Evolutionary conservation across 2,113 vertebrate species (phyloP).

Genomic region (Pica pica): DNA sequence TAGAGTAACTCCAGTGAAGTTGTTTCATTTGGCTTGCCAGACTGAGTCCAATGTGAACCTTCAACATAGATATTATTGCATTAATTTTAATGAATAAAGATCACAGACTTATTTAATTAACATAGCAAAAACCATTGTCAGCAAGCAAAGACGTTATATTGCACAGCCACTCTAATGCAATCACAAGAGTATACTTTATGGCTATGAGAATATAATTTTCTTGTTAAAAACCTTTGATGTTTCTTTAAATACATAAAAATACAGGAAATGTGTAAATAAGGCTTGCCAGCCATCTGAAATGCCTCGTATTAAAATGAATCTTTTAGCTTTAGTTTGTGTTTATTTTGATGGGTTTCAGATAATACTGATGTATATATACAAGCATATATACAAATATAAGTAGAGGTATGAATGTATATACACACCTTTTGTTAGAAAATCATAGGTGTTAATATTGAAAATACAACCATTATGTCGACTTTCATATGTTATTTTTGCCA

Average conservation of each 20-base stretch:
- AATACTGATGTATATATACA: neutral
- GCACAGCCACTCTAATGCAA: conserved; percentile 16
- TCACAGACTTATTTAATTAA: conserved; percentile 56
- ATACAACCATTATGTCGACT: neutral
- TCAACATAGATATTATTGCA: conserved; percentile 22
- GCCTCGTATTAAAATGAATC: neutral
- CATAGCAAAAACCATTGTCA: conserved; percentile 25
- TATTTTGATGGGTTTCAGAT: neutral
- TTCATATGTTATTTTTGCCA: neutral
- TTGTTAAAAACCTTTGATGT: conserved; percentile 47
- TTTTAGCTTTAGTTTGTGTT: neutral
- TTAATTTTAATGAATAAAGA: conserved; percentile 60
- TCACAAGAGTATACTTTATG: conserved; percentile 28
- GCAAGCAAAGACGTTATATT: neutral
- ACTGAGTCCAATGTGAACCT: neutral
- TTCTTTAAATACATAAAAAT: neutral
- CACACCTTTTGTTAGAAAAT: neutral
- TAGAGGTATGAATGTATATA: neutral
- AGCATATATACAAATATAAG: neutral
- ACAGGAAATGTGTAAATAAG: conserved; percentile 33
- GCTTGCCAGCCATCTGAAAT: neutral
- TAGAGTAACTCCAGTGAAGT: neutral
- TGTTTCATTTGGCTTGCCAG: neutral
- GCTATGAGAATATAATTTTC: conserved; percentile 31
- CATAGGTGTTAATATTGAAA: neutral